Base-by-base conservation (phyloP, 2,797 vertebrate species). In the Enteromius unitaeniatus region DNA sequence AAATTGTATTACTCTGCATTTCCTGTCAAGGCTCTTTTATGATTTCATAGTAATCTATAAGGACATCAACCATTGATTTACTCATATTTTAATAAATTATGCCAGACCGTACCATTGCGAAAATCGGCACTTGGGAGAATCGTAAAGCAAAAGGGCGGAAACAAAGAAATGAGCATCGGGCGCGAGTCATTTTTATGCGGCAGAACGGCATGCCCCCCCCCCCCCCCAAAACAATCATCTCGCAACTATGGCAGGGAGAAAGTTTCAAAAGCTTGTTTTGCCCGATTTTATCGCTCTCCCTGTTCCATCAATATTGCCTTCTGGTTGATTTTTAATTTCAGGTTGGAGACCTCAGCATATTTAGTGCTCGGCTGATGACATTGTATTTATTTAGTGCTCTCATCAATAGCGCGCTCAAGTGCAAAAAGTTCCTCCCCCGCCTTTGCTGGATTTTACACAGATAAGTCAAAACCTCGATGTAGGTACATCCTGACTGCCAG, bases 11-110 rank as follows among this genome's bases (percentile, higher is more conserved):
- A 92, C 88, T 92, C 76, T 89, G 88, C 87, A 89, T 89, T 90
- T 91, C 89, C 91, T 93, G 92, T 93, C 92, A 92, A 90, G 86
- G 89, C 85, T 85, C 87, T 93, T 93, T 93, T 92, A 94, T 92
- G 91, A 91, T 93, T 89, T 89, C 86, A 81, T 90, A 85, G 80
- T 91, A 91, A 93, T 93, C 90, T 90, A 88, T 91, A 87, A 91
- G 90, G 91, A 91, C 91, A 86, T 86, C 81, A 78, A 78, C 79
- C 87, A 89, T 87, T 87, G 87, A 89, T 90, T 90, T 87, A 89
- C 47, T 78, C 82, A 83, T 87, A 88, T 87, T 88, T 89, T 82
- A 88, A 90, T 88, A 89, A 87, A 89, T 87, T 86, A 86, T 60
- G 45, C 79, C 64, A 79, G 87, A 87, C 88, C 83, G 79, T 88